phyloP scores from a whole-genome alignment of 2,797 vertebrate species.

The Gymnopithys bicolor region DNA sequence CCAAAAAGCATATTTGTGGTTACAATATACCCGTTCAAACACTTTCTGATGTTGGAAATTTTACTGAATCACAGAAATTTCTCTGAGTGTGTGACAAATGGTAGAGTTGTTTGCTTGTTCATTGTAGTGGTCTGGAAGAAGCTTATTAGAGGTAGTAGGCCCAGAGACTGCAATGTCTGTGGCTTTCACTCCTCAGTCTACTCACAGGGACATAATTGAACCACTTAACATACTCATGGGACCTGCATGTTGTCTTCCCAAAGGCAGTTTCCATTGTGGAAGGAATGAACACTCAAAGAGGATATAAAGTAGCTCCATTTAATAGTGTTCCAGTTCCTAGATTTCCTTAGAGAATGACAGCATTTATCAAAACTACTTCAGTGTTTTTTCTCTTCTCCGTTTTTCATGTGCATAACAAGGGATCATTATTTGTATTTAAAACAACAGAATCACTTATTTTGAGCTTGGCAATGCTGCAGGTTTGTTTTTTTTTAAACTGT shows the following conservation, averaged over 20 bases:
- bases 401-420: neutral
- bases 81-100: neutral
- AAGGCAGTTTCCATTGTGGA: neutral
- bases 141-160: neutral
- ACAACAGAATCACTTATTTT: neutral
- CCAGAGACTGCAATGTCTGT: neutral
- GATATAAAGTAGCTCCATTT: neutral
- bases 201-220: neutral
- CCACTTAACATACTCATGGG: neutral
- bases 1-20: neutral
- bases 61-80: neutral
- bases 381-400: neutral
- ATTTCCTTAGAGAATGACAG: neutral
- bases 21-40: neutral
- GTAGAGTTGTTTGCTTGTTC: neutral
- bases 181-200: neutral
- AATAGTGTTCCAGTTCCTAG: neutral
- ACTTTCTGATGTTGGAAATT: neutral
- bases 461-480: neutral
- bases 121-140: neutral
- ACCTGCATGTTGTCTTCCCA: neutral
- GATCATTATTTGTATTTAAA: slow-evolving; percentile 20
- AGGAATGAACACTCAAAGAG: neutral
- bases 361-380: slow-evolving; percentile 22
- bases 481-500: neutral